phyloP scores from a whole-genome alignment of 2,797 vertebrate species.

The Paratrypauchen microcephalus region DNA sequence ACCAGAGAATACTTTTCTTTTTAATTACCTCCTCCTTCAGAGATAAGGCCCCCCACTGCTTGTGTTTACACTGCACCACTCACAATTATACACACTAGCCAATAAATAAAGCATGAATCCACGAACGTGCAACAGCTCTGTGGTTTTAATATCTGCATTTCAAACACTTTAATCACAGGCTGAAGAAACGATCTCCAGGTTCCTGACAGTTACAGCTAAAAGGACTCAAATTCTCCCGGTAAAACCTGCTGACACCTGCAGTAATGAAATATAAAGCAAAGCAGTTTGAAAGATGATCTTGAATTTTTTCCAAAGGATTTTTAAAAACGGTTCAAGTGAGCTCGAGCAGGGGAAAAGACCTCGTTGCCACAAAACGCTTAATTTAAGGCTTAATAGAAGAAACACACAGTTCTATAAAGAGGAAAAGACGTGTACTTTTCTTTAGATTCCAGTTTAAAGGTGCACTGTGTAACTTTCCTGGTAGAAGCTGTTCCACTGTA shows the following conservation, averaged over 20 bases:
- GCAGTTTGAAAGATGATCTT: not conserved
- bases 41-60: constrained; percentile 25
- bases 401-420: not conserved
- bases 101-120: constrained; percentile 35
- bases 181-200: constrained; percentile 3
- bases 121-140: constrained; percentile 31
- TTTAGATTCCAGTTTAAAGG: too few species aligned
- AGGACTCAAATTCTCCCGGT: constrained; percentile 32
- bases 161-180: constrained; percentile 41
- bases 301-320: not conserved
- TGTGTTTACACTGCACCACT: constrained; percentile 44
- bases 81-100: constrained; percentile 12
- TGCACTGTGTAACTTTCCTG: too few species aligned
- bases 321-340: not conserved
- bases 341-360: not conserved
- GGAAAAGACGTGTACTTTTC: not conserved
- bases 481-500: too few species aligned
- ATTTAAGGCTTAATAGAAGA: not conserved
- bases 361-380: not conserved
- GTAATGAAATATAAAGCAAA: not conserved
- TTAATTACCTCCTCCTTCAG: constrained; percentile 11
- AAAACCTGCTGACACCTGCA: constrained; percentile 3
- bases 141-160: constrained; percentile 49
- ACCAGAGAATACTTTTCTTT: not conserved
- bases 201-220: constrained; percentile 23